phyloP scores from a whole-genome alignment of 2,888 invertebrate species.

The Trimorus sp. region DNA sequence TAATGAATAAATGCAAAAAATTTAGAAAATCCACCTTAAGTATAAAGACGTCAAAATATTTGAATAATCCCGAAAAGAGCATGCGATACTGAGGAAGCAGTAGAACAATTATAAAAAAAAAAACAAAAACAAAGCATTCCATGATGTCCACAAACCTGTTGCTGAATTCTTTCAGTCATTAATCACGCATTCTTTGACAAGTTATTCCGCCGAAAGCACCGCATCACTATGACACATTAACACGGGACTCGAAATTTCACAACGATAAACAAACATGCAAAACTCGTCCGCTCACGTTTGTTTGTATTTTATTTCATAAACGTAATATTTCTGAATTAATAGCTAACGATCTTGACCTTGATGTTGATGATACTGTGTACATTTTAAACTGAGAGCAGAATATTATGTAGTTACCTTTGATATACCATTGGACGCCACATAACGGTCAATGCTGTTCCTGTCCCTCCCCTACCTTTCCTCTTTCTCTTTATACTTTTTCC shows the following conservation, averaged over 20 bases:
- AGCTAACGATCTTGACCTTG: slow-evolving; percentile 75
- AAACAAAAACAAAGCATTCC: background rate
- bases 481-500: slow-evolving; percentile 46
- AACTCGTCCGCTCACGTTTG: slow-evolving; percentile 16
- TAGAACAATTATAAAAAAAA: background rate
- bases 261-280: slow-evolving; percentile 15
- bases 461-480: slow-evolving; percentile 62
- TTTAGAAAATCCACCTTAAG: no score
- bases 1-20: no score
- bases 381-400: slow-evolving; percentile 72
- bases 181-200: slow-evolving; percentile 17
- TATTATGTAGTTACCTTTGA: slow-evolving; percentile 69
- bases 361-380: slow-evolving; percentile 70
- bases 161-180: slow-evolving; percentile 36
- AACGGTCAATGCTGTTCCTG: slow-evolving; percentile 76
- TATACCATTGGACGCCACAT: slow-evolving; percentile 71
- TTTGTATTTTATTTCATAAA: slow-evolving; percentile 22
- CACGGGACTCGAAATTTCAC: slow-evolving; percentile 7
- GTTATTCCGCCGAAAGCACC: slow-evolving; percentile 37
- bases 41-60: no score
- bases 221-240: slow-evolving; percentile 38
- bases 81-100: no score
- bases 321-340: slow-evolving; percentile 46
- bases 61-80: no score
- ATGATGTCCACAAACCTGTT: slow-evolving; percentile 23